Base-by-base conservation (phyloP, 30 jellyfish, hydroid and myxozoan genomes). In the Pseudorhiza aurosa region DNA sequence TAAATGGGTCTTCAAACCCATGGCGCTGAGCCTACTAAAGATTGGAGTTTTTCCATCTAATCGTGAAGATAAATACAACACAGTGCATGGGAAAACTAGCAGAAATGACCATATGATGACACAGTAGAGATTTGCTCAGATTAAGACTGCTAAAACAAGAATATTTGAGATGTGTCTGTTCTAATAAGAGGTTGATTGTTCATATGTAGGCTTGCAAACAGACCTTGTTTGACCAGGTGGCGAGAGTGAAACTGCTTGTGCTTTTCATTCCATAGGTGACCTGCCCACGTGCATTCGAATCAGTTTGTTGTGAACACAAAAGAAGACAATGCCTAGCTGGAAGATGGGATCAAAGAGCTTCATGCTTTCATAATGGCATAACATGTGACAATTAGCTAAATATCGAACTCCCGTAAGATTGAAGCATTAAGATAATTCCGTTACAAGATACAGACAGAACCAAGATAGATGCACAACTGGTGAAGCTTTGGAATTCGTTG, bases 211-310 rank as follows among this genome's bases (percentile, higher is more conserved):
- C 30, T 19, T 4, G 58, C 77, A 64, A 33, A 73, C 39, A 73
- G 4, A 25, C 47, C 32, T 18, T 73, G 72, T 73, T 73, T 19
- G 17, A 73, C 86, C 86, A 73, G 86, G 74, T 73, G 86, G 4
- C 55, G 53, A 24, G 15, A 10, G 57, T 8, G 32, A 10, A 30
- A 39, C 15, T 73, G 53, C 67, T 24, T 50, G 73, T 57, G 26
- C 31, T 36, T 51, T 50, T 58, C 5, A 31, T n/a, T 33, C 37
- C 51, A 29, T 29, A 57, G 64, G 36, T 2, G 59, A 73, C 86
- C 86, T 44, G 86, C 86, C 25, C 86, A 73, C 86, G 86, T 73
- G 86, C 32, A 51, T 73, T 14, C 47, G 67, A n/a, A 53, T 59
- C 27, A 51, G 75, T 14, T 39, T 63, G 21, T 15, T 31, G 31